phyloP scores from a whole-genome alignment of 2,888 invertebrate genomes.

The Phaedon cochleariae region DNA sequence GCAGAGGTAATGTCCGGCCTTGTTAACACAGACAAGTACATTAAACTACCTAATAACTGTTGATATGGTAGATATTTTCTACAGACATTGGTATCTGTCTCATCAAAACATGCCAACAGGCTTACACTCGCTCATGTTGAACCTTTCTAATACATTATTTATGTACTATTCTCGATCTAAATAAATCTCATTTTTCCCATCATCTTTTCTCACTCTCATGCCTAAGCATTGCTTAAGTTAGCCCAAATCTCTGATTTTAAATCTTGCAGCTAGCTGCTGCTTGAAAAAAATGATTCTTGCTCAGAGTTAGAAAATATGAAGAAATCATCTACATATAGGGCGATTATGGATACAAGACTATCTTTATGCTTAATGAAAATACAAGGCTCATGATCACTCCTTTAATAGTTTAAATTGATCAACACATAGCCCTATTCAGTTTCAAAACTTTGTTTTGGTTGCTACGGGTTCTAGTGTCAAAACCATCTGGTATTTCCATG shows the following conservation, averaged over 20 bases:
- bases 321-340: conserved; percentile 36
- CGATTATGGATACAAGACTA: conserved; percentile 32
- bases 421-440: conserved; percentile 7
- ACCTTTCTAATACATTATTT: conserved; percentile 29
- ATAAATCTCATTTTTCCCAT: conserved; percentile 21
- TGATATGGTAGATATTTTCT: conserved; percentile 25
- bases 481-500: too few relatives aligned
- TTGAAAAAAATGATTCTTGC: conserved; percentile 28
- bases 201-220: conserved; percentile 26
- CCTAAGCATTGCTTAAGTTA: conserved; percentile 30
- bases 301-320: too few relatives aligned
- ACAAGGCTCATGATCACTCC: too few relatives aligned
- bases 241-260: conserved; percentile 30
- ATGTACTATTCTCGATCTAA: conserved; percentile 37
- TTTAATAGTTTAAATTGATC: conserved; percentile 5
- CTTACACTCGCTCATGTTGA: too few relatives aligned
- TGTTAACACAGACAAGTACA: too few relatives aligned
- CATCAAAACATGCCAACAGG: too few relatives aligned
- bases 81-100: too few relatives aligned
- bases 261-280: conserved; percentile 33
- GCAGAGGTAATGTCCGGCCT: too few relatives aligned
- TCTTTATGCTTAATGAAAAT: conserved; percentile 34
- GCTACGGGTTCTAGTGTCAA: too few relatives aligned
- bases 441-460: conserved; percentile 7
- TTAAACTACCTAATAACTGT: too few relatives aligned